Base-by-base conservation (phyloP, 2,888 invertebrate genomes). In the Ramazzottius varieornatus region DNA sequence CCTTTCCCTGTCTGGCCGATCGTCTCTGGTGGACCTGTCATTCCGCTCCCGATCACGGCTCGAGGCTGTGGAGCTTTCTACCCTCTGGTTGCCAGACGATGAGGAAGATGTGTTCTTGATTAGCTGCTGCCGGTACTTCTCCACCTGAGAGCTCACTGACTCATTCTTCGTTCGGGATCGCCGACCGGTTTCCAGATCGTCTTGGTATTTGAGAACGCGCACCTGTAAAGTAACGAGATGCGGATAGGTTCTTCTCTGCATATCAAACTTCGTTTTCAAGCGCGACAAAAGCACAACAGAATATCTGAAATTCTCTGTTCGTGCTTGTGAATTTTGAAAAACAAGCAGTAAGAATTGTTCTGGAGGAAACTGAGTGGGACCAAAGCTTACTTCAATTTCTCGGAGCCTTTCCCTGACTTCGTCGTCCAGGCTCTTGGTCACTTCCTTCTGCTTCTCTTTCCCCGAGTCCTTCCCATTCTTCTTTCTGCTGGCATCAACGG, bases 141-240 rank as follows among this genome's bases (percentile, higher is more conserved):
- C 86, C 33, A 92, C 85, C 79, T 93, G 91, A 73, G 87, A 85
- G 63, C 81, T 77, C 68, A 88, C 79, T 8, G 84, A 81, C 82
- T 87, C 85, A 2, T 83, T 86, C 64, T 82, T 76, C 71, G 86
- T 84, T 32, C 85, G 74, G 40, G 81, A 80, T 67, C 86, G 80
- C 71, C 83, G 81, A 0, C 92, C 92, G 1, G 84, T 84, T 78
- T 94, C 94, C 70, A 94, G 76, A 75, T 93, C 93, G 79, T 94
- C 94, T 76, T 91, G 90, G 80, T 91, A 94, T 75, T 88, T 87
- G 79, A 94, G 82, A 65, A 89, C 88, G 78, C 90, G 89, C 70
- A 93, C 67, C 77, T 78, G 65, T 66, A 13, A 69, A 67, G 64
- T 65, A 67, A 67, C 32, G 32, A 65, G 63, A 65, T 46, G 64